These are phyloP conservation scores for Heliocidaris erythrogramma DNA, from an alignment of 35 echinoderm and acorn worm genomes.

Conservation along the genomic window DNA sequence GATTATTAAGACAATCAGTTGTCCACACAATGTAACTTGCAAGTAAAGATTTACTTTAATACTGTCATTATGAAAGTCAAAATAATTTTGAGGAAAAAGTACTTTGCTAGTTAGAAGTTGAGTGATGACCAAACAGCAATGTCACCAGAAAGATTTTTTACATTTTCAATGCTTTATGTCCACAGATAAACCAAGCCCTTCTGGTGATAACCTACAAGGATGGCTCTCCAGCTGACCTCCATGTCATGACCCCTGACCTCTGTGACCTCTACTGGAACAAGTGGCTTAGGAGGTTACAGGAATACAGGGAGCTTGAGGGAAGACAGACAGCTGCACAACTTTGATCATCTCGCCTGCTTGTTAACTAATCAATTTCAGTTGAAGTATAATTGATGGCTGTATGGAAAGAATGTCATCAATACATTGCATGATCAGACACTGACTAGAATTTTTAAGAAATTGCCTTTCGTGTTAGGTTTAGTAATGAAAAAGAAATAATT, in stretches of 20 bases:
- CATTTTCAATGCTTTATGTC: not conserved
- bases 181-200: conserved; percentile 19
- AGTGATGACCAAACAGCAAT: not conserved
- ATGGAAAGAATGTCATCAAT: too few species aligned
- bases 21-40: too few species aligned
- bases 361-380: too few species aligned
- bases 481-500: too few species aligned
- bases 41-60: too few species aligned
- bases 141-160: not conserved
- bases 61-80: too few species aligned
- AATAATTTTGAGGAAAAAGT: too few species aligned
- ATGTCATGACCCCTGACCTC: conserved; percentile 38
- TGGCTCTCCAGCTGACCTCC: conserved; percentile 41
- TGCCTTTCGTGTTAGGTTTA: too few species aligned
- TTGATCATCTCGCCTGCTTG: not conserved
- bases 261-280: conserved; percentile 29
- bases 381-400: too few species aligned
- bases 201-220: conserved; percentile 48
- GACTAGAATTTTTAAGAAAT: too few species aligned
- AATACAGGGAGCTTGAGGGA: conserved; percentile 23
- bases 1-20: too few species aligned
- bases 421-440: too few species aligned
- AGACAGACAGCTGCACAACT: not conserved
- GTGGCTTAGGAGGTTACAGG: conserved; percentile 22
- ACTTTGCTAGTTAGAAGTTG: not conserved